These are phyloP conservation scores for Mesorhabditis spiculigera DNA, from an alignment of 2,888 invertebrate species.

Conservation along the genomic window DNA sequence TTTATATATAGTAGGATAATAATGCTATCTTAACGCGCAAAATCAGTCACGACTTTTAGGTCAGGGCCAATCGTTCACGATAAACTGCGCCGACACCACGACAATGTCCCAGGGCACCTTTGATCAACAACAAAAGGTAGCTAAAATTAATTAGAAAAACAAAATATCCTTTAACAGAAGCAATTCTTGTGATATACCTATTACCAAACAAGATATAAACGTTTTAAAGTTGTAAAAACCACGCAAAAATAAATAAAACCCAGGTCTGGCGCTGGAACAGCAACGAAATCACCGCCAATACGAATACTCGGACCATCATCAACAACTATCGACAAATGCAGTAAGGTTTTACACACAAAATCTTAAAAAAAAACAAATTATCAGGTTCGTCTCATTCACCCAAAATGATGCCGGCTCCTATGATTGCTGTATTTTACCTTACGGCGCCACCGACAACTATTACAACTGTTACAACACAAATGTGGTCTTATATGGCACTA, in stretches of 20 bases:
- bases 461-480: conserved; percentile 1
- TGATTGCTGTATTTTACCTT: neutral
- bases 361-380: too few relatives aligned
- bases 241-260: neutral
- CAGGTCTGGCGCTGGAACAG: neutral
- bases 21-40: too few relatives aligned
- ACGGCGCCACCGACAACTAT: neutral
- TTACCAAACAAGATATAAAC: neutral
- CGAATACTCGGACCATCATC: neutral
- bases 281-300: neutral
- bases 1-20: too few relatives aligned
- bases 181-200: neutral
- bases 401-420: neutral
- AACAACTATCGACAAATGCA: neutral
- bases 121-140: conserved; percentile 4
- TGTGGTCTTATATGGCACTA: neutral
- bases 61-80: neutral
- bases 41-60: neutral
- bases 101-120: conserved; percentile 4
- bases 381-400: neutral
- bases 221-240: too few relatives aligned
- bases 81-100: neutral
- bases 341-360: neutral
- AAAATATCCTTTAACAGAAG: neutral
- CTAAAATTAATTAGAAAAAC: neutral